phyloP scores from a whole-genome alignment of 2,113 vertebrate genomes.

The Phylloscopus trochilus region DNA sequence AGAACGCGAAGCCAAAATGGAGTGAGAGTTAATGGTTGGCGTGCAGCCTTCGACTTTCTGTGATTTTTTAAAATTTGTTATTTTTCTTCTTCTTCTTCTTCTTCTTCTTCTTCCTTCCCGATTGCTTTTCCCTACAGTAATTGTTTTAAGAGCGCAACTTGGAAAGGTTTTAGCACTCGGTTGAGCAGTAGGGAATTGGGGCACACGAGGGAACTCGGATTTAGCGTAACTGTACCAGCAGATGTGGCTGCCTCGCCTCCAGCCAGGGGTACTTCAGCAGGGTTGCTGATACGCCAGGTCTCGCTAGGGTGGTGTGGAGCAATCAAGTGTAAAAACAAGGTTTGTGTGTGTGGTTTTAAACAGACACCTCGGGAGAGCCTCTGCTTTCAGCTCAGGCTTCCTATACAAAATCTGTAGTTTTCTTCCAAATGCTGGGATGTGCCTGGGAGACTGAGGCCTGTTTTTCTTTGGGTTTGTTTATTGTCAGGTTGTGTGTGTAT shows the following conservation, averaged over 20 bases:
- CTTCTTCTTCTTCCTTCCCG: neutral
- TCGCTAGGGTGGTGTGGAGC: neutral
- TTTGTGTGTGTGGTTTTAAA: slow-evolving; percentile 43
- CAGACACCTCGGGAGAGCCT: slow-evolving; percentile 14
- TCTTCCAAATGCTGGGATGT: neutral
- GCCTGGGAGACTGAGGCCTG: neutral
- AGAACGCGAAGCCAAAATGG: slow-evolving; percentile 50
- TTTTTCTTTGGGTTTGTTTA: slow-evolving; percentile 23
- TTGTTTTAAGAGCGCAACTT: slow-evolving; percentile 58
- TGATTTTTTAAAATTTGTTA: neutral
- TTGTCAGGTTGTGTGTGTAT: neutral
- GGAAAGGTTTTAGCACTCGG: slow-evolving; percentile 49
- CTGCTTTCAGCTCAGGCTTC: slow-evolving; percentile 14
- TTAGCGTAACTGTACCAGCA: slow-evolving; percentile 52
- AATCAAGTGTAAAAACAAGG: slow-evolving; percentile 24
- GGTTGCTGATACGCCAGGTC: neutral
- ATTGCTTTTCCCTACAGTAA: slow-evolving; percentile 28
- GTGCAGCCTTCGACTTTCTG: slow-evolving; percentile 33
- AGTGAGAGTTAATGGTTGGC: slow-evolving; percentile 63
- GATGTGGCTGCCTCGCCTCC: slow-evolving; percentile 41
- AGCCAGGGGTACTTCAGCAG: neutral
- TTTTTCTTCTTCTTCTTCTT: neutral
- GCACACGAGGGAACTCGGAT: slow-evolving; percentile 48
- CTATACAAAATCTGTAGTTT: neutral
- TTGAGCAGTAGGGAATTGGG: slow-evolving; percentile 57